phyloP scores from a whole-genome alignment of 64 coral and sea anemone genomes.

The Porites lutea region DNA sequence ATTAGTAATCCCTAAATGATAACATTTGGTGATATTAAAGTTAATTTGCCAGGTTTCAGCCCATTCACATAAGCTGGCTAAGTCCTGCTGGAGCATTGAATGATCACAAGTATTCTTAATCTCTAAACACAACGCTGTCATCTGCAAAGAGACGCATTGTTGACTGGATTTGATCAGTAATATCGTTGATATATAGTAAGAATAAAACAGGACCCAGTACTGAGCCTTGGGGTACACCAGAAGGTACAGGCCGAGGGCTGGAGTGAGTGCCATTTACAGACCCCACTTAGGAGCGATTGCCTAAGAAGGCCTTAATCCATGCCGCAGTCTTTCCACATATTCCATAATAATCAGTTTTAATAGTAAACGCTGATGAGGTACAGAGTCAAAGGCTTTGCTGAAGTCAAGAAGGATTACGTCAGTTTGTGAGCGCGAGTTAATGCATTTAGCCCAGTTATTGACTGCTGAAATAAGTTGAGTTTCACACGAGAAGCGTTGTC shows the following conservation, averaged over 20 bases:
- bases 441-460: not conserved
- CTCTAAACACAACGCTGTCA: constrained; percentile 21
- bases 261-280: constrained; percentile 27
- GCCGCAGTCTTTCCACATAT: not conserved
- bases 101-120: constrained; percentile 6
- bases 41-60: constrained; percentile 21
- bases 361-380: constrained; percentile 7
- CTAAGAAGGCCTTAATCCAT: constrained; percentile 16
- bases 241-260: not conserved
- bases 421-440: not conserved
- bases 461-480: not conserved
- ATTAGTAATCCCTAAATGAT: constrained; percentile 54
- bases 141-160: constrained; percentile 1
- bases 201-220: constrained; percentile 2
- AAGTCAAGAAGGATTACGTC: constrained; percentile 16
- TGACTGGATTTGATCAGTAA: not conserved
- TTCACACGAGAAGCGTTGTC: constrained; percentile 14
- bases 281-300: constrained; percentile 23
- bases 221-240: not conserved
- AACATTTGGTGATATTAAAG: constrained; percentile 65
- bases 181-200: not conserved
- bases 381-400: constrained; percentile 17
- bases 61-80: constrained; percentile 3
- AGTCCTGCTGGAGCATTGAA: not conserved
- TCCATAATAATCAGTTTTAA: constrained; percentile 39